phyloP scores from a whole-genome alignment of 2,888 invertebrate species.

The Caenorhabditis plicata region DNA sequence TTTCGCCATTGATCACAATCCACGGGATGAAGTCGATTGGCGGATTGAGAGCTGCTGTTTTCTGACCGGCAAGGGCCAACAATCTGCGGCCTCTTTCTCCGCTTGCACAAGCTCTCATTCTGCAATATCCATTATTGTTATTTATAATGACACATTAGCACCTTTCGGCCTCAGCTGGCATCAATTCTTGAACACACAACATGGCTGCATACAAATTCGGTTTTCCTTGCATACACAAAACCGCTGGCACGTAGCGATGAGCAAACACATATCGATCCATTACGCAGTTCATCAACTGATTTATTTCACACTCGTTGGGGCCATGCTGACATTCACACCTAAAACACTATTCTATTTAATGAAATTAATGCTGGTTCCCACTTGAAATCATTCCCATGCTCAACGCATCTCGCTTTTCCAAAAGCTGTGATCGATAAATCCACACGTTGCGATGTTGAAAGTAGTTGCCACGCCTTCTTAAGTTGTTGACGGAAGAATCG shows the following conservation, averaged over 20 bases:
- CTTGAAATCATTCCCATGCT: constrained; percentile 47
- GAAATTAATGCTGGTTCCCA: constrained; percentile 11
- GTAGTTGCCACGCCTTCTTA: constrained; percentile 21
- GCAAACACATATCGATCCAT: constrained; percentile 56
- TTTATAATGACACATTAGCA: too few relatives aligned
- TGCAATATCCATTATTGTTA: too few relatives aligned
- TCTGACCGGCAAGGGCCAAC: constrained; percentile 57
- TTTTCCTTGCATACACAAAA: constrained; percentile 52
- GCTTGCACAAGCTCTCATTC: constrained; percentile 53
- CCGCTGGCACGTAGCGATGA: constrained; percentile 47
- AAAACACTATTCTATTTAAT: not conserved
- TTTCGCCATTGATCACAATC: constrained; percentile 60
- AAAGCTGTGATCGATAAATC: constrained; percentile 59
- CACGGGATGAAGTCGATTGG: constrained; percentile 64
- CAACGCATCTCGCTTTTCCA: constrained; percentile 61
- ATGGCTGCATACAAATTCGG: constrained; percentile 44
- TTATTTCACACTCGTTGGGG: constrained; percentile 57
- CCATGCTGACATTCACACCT: constrained; percentile 65
- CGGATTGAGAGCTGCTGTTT: constrained; percentile 37
- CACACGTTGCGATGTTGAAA: constrained; percentile 50
- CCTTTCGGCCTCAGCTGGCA: constrained; percentile 21
- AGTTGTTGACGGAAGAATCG: constrained; percentile 32
- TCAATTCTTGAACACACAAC: constrained; percentile 36
- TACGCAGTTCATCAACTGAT: constrained; percentile 64
- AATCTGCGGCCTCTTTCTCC: constrained; percentile 55